Base-by-base conservation (phyloP, 2,113 vertebrate species). In the Mugil cephalus region DNA sequence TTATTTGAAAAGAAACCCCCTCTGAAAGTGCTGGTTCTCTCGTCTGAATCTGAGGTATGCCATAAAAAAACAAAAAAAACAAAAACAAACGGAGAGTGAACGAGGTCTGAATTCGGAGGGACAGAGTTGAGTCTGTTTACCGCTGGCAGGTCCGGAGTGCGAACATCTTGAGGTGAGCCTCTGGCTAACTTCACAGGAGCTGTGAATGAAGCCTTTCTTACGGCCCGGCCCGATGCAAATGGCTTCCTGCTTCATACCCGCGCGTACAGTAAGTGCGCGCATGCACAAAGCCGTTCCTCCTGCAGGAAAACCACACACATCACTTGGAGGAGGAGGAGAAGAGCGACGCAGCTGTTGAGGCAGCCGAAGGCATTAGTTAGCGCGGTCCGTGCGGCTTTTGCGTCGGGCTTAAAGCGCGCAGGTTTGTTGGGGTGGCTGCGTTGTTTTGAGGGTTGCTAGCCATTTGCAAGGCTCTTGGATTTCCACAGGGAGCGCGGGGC, bases 201-300 rank as follows among this genome's bases (percentile, higher is more conserved):
- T 36, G 78, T 91, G 87, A 93, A 92, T 86, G 78, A 77, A 72
- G 45, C 76, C 83, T 89, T 89, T 93, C 86, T 89, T 66, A 86
- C 68, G 65, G 76, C 52, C 24, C 75, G 35, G 54, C 10, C 24
- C 83, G 54, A 84, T 77, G 77, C 76, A 79, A 87, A 82, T 82
- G 63, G 10, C 19, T 24, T 52, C 66, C 50, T 60, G 53, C n/a
- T 30, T 30, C 24, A 5, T 30, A 18, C 35, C 48, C 54, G 77
- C 46, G 66, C 67, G 48, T 14, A 18, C 36, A 58, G 75, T 40
- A 69, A 67, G 46, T 14, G 43, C 38, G 4, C 62, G 42, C 46
- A 24, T 17, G 18, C 67, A 77, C 46, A 56, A 68, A 68, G 50
- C 3, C 2, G 35, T 59, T 56, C 70, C 74, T 35, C 68, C 36